Percentiles rank a stretch among this genome's conserved stretches.
phyloP scores from a whole-genome alignment of 1,140 invertebrate genomes.

The Pomacea maculata region DNA sequence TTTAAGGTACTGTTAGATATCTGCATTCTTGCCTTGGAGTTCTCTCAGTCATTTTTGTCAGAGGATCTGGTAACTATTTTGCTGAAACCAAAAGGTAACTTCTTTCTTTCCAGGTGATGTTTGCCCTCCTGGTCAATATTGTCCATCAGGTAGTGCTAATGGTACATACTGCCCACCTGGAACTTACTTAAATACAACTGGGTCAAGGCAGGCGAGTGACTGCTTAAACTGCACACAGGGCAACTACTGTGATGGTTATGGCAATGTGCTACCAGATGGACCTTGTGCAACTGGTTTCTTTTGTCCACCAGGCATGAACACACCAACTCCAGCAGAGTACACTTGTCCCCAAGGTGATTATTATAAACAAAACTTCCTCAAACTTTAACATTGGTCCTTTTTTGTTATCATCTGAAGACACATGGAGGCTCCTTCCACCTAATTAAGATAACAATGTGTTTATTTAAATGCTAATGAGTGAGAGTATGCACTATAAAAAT shows the following conservation, averaged over 20 bases:
- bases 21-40: too few relatives aligned
- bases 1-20: too few relatives aligned
- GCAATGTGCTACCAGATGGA: slow-evolving; percentile 44
- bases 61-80: neutral
- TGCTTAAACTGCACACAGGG: slow-evolving; percentile 52
- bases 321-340: slow-evolving; percentile 47
- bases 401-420: neutral
- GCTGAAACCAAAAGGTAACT: neutral
- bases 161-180: slow-evolving; percentile 56
- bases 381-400: neutral
- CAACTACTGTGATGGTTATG: slow-evolving; percentile 55
- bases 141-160: slow-evolving; percentile 49
- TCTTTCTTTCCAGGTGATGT: slow-evolving; percentile 46
- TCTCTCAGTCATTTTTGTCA: too few relatives aligned
- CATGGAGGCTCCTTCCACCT: neutral
- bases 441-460: too few relatives aligned
- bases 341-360: slow-evolving; percentile 53
- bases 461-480: too few relatives aligned
- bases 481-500: too few relatives aligned
- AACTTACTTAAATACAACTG: slow-evolving; percentile 51
- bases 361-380: neutral
- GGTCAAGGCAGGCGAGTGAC: slow-evolving; percentile 36
- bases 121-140: slow-evolving; percentile 55
- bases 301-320: slow-evolving; percentile 55
- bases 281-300: slow-evolving; percentile 55